Evolutionary conservation across 2,113 vertebrate genomes (phyloP), one percentile per base, ranked within the genome.

Genomic region (Pelvicachromis taeniatus): DNA sequence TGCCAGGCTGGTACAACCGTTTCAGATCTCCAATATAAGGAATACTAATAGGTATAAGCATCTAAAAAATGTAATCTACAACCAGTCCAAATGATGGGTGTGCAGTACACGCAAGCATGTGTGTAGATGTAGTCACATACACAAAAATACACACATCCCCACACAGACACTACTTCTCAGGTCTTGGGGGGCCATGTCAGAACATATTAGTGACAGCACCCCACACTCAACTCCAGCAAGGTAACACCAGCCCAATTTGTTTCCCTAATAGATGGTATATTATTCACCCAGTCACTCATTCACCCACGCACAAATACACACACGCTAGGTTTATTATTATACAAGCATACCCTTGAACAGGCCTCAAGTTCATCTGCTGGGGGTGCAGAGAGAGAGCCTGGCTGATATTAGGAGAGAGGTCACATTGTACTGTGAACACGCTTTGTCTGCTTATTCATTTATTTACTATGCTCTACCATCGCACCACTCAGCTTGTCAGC

Each of bases 391-490:
- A 89, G 91, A 82, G 85, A 93, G 88, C 58, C 82, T 75, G 81
- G 83, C 77, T 88, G 83, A 90, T 94, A 95, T 95, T 94, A 93
- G 93, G 83, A 91, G 87, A 94, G 93, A 93, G 95, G 95, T 96
- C 95, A 96, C 92, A 93, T 95, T 96, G 95, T 91, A 92, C 91
- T 94, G 92, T 94, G 94, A 95, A 95, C 94, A 93, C 84, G 85
- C 92, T 93, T 94, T 93, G 95, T 94, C 94, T 95, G 93, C 94
- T 94, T 95, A 93, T 94, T 96, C 92, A 95, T 95, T 95, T 94
- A 95, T 95, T 94, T 95, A 93, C 95, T 94, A 91, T 84, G 86
- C 87, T 85, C 91, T 79, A 89, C 79, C 84, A 92, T 91, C 92
- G 84, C 91, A 89, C 82, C 85, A 89, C 91, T 89, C 91, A 89